These are phyloP conservation scores for Dendrophyllia cribrosa DNA, from an alignment of 64 coral and sea anemone species.

Conservation along the genomic window DNA sequence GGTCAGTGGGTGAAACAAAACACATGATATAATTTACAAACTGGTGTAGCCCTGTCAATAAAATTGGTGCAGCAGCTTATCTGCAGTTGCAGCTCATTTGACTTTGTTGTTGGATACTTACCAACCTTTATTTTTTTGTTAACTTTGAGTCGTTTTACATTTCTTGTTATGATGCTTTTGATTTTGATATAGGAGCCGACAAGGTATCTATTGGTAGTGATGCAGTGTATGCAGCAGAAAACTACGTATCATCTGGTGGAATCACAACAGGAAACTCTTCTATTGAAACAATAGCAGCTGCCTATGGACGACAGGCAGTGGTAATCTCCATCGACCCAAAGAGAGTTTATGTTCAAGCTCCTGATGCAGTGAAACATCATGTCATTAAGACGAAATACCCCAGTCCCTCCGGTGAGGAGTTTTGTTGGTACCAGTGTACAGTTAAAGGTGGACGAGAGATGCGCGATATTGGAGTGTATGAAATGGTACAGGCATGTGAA, in stretches of 20 bases:
- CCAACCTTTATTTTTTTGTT: no score
- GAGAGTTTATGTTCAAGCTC: constrained; percentile 62
- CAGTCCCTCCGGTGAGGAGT: constrained; percentile 55
- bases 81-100: no score
- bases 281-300: constrained; percentile 67
- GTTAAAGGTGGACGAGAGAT: constrained; percentile 72
- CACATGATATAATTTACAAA: no score
- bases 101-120: no score
- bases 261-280: constrained; percentile 65
- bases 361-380: constrained; percentile 48
- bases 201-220: constrained; percentile 79
- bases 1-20: no score
- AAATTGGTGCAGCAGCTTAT: no score
- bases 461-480: constrained; percentile 75
- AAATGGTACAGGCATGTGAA: constrained; percentile 69
- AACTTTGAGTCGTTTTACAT: no score
- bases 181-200: constrained; percentile 42
- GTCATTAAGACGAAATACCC: constrained; percentile 43
- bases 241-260: constrained; percentile 49
- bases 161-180: no score
- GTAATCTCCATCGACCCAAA: constrained; percentile 75
- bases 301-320: constrained; percentile 69
- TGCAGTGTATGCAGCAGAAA: constrained; percentile 69
- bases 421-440: constrained; percentile 74
- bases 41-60: no score